Evolutionary conservation across 2,113 vertebrate species (phyloP), one percentile per base, ranked within the genome.

Genomic region (Ptilonorhynchus violaceus): DNA sequence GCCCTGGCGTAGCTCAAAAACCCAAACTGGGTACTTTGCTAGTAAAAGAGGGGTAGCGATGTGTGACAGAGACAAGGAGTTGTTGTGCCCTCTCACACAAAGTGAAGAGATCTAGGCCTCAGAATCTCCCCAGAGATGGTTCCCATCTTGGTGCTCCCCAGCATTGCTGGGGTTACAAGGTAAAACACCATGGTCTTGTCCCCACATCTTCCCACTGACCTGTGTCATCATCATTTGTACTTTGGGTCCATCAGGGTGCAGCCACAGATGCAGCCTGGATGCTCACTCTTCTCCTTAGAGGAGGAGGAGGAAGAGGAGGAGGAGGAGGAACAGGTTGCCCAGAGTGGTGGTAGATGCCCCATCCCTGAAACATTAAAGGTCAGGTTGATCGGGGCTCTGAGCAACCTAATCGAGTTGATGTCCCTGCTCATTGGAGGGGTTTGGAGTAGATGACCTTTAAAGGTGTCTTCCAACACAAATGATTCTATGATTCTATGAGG

Each of bases 131-230:
- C 0, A 3, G 39, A 28, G 7, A 10, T 50, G 16, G 15, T 35
- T 76, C 19, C 33, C 25, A 37, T 28, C 18, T 55, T 74, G 47
- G 33, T 20, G 53, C 13, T 9, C 14, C 19, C 22, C 21, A n/a
- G 15, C 0, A 0, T 49, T 77, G 31, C 25, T 66, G 37, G 20
- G 17, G 6, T 88, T 75, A 50, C 49, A 69, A 35, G 6, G 11
- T 89, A 47, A 72, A 80, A 78, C 1, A 3, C 15, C 1, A 0
- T 5, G 1, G 20, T 84, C 55, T 56, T 87, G 27, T 62, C 11
- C 24, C 39, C 60, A 10, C 15, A 14, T 77, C 60, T 58, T 89
- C 59, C 33, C 44, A 28, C 44, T 79, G 39, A 47, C 30, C 27
- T 69, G 23, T 14, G 3, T 27, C 59, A 23, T 53, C 41, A 47